Percentiles rank a stretch among this genome's conserved stretches.
Conservation (phyloP, 2,797 vertebrate species). For the Tarsius wallacei region DNA sequence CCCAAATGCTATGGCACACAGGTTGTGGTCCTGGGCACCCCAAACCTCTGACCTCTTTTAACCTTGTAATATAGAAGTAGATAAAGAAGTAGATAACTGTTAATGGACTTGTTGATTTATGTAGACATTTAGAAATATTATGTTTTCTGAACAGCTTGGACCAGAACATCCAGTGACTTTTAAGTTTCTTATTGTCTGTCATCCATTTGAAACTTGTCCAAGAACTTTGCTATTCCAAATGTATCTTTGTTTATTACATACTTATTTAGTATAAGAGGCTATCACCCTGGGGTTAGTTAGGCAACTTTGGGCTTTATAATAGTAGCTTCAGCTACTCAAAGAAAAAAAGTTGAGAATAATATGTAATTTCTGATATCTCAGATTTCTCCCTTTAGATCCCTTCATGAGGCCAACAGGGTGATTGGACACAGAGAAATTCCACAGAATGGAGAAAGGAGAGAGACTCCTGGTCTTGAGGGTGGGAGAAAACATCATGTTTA, state of each 20-base stretch:
- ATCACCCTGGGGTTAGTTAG: background rate
- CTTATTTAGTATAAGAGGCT: background rate
- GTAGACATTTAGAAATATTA: background rate
- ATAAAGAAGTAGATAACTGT: background rate
- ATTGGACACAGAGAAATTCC: background rate
- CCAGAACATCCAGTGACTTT: background rate
- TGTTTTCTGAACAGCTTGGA: constrained; percentile 22
- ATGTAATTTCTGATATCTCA: background rate
- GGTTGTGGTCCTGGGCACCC: background rate
- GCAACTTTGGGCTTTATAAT: background rate
- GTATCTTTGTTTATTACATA: background rate
- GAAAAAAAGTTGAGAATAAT: background rate
- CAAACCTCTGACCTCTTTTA: constrained; percentile 8
- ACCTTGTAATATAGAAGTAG: background rate
- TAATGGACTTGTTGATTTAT: background rate
- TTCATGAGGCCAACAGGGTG: background rate
- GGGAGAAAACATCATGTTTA: background rate
- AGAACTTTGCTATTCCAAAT: constrained; percentile 43
- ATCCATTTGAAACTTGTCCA: constrained; percentile 58
- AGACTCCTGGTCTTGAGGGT: background rate
- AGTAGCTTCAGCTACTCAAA: background rate
- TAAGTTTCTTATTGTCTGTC: background rate
- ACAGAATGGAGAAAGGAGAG: background rate
- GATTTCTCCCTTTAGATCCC: background rate
- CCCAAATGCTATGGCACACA: background rate